Evolutionary conservation across 2,888 invertebrate species (phyloP).

Genomic region (Pseudanteris insignis): DNA sequence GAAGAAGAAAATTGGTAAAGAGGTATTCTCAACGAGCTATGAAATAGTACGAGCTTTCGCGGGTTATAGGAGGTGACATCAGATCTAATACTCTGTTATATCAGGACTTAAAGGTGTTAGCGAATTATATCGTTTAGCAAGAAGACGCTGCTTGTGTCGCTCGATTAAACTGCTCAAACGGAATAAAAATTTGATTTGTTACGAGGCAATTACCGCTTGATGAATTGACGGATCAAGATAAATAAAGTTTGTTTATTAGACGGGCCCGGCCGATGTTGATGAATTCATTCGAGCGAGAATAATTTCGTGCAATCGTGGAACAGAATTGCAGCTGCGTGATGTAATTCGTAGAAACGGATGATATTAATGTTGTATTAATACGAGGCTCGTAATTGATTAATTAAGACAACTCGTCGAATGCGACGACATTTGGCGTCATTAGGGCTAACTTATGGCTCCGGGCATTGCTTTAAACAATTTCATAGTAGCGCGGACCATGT

Average conservation of each 20-base stretch:
- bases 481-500: conserved; percentile 39
- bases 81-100: conserved; percentile 62
- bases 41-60: conserved; percentile 46
- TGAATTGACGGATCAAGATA: conserved; percentile 1
- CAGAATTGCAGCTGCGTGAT: conserved; percentile 8
- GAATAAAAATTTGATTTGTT: conserved; percentile 24
- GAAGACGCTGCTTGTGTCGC: conserved; percentile 34
- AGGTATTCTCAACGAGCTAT: conserved; percentile 55
- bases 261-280: no score
- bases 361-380: conserved; percentile 39
- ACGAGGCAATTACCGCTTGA: conserved; percentile 15
- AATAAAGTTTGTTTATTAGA: conserved; percentile 3
- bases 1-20: conserved; percentile 65
- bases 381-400: conserved; percentile 40
- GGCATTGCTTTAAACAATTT: conserved; percentile 50
- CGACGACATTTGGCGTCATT: conserved; percentile 53
- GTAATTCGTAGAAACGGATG: conserved; percentile 23
- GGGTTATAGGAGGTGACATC: conserved; percentile 52
- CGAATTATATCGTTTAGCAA: conserved; percentile 55
- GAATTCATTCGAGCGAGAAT: not conserved
- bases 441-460: conserved; percentile 46
- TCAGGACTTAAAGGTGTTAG: conserved; percentile 61
- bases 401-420: conserved; percentile 40
- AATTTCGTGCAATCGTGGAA: not conserved
- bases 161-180: conserved; percentile 33